phyloP scores from a whole-genome alignment of 2,888 invertebrate genomes.

The Buathra laborator region DNA sequence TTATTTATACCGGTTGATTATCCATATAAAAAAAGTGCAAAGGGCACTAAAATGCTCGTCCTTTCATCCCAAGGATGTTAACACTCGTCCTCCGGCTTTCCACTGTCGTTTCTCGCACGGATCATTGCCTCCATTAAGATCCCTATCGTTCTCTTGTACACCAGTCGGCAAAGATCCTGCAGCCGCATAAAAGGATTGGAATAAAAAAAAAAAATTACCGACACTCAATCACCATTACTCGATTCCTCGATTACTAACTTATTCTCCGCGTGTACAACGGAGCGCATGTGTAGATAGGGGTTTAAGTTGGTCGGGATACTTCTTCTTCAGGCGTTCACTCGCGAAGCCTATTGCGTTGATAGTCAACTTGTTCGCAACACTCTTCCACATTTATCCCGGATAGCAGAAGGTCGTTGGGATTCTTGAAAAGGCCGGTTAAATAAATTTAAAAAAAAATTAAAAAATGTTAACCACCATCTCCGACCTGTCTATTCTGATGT shows the following conservation, averaged over 20 bases:
- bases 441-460: neutral
- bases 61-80: neutral
- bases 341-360: conserved; percentile 23
- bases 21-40: neutral
- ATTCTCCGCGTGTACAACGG: neutral
- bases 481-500: neutral
- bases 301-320: neutral
- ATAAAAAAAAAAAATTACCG: conserved; percentile 4
- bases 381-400: conserved; percentile 39
- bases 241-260: conserved; percentile 14
- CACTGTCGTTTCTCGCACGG: neutral
- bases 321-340: conserved; percentile 30
- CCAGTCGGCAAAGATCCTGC: conserved; percentile 19
- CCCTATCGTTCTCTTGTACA: conserved; percentile 5
- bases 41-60: neutral
- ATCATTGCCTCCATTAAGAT: conserved; percentile 25
- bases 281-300: neutral
- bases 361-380: conserved; percentile 1
- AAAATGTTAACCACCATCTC: conserved; percentile 12
- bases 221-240: conserved; percentile 43
- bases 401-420: conserved; percentile 50
- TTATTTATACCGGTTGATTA: no score
- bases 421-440: conserved; percentile 28
- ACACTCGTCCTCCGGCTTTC: neutral
- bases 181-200: conserved; percentile 3